A percentile compares a stretch with the other conserved stretches of the same genome.
Evolutionary conservation across 2,888 invertebrate genomes (phyloP).

Genomic region (Eupeodes luniger): DNA sequence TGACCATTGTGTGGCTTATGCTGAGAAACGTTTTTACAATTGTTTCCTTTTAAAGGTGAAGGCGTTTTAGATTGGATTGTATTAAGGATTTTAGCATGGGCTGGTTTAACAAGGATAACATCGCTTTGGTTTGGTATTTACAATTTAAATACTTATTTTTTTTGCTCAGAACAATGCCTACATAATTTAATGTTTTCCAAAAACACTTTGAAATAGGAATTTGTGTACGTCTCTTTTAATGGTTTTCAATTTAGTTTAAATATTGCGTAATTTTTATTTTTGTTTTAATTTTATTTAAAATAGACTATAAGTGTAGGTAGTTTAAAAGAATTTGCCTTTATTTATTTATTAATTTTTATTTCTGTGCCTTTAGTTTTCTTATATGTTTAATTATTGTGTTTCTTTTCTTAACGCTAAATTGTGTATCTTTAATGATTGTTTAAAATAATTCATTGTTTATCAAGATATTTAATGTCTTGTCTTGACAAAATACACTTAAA

Average conservation of each 20-base stretch:
- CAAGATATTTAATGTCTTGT: no score
- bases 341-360: no score
- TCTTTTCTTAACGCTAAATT: no score
- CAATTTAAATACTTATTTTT: not conserved
- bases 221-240: not conserved
- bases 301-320: no score
- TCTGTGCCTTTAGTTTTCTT: no score
- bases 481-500: no score
- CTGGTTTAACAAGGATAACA: slow-evolving; percentile 2
- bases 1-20: slow-evolving; percentile 48
- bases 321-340: no score
- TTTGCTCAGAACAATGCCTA: not conserved
- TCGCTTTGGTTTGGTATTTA: not conserved
- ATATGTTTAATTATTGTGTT: no score
- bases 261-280: not conserved
- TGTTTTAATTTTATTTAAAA: no score
- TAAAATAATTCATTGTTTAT: no score
- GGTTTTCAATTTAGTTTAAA: not conserved
- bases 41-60: not conserved
- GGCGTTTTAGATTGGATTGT: slow-evolving; percentile 14
- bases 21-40: slow-evolving; percentile 30
- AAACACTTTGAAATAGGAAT: not conserved
- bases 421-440: no score
- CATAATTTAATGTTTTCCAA: not conserved
- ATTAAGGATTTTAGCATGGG: not conserved